Base-by-base conservation (phyloP, 2,888 invertebrate genomes). In the Lamellibrachia satsuma region DNA sequence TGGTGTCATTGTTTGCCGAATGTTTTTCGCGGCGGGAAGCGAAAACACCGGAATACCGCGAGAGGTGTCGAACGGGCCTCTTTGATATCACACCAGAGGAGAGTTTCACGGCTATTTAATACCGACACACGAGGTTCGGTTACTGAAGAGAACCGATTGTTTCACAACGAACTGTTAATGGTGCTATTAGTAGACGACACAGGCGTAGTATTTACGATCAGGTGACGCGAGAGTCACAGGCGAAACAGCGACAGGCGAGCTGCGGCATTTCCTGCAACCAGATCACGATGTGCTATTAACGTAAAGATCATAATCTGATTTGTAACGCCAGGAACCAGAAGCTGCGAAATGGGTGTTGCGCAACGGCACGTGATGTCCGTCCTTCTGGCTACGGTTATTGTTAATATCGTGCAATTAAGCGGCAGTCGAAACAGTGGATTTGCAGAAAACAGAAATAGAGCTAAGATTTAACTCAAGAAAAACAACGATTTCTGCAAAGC, bases 81-180 rank as follows among this genome's bases (percentile, higher is more conserved):
- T 75, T 75, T 75, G 75, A 75, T 75, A 75, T 75, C 22, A 75
- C 75, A 75, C 75, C 75, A 75, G 75, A 75, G 22, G 75, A 75
- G n/a, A 75, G 15, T 15, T 75, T 75, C 75, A 75, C 75, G n/a
- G 75, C 15, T 75, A 75, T 75, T 22, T 22, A 75, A 75, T n/a
- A 75, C 75, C 75, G 75, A 75, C 75, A 75, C 75, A 15, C 22
- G 75, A 75, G 75, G 75, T 75, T 75, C n/a, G 75, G 75, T 75
- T 75, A 75, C 75, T 75, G 75, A 22, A 22, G 75, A 75, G 22
- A 75, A 22, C 75, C 75, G 75, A 75, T 75, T 75, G 75, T 75
- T 75, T 75, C 22, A 3, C 22, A 75, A 75, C 75, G 75, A 75
- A 75, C 75, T 75, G 75, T 75, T 22, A 75, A 75, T 75, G 75